phyloP scores from a whole-genome alignment of 2,797 vertebrate genomes.

The Tiaroga cobitis region DNA sequence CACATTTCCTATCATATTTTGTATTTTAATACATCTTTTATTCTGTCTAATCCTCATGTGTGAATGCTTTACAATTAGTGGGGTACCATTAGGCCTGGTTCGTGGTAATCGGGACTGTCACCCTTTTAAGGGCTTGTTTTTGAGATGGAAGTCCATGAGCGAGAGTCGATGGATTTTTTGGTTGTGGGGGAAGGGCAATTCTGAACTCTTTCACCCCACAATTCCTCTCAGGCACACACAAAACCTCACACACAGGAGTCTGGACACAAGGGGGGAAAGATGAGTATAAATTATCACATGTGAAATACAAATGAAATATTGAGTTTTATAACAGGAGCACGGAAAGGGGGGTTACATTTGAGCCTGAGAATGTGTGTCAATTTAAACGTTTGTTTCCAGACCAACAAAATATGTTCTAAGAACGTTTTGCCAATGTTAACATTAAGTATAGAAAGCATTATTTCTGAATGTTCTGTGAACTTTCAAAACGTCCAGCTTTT shows the following conservation, averaged over 20 bases:
- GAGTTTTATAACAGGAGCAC: background rate
- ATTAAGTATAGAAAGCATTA: background rate
- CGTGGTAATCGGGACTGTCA: background rate
- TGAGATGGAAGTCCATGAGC: constrained; percentile 47
- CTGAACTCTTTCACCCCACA: constrained; percentile 59
- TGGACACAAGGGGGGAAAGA: constrained; percentile 51
- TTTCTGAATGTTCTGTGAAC: background rate
- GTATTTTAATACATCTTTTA: background rate
- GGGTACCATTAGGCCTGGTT: background rate
- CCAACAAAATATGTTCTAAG: background rate
- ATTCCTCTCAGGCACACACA: constrained; percentile 60
- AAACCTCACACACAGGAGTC: constrained; percentile 56
- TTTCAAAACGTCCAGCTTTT: background rate
- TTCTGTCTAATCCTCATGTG: background rate
- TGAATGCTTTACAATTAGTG: background rate
- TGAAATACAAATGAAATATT: constrained; percentile 18
- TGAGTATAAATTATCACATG: constrained; percentile 53
- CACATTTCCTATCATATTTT: background rate
- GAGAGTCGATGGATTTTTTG: constrained; percentile 56
- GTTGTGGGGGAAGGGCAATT: constrained; percentile 53
- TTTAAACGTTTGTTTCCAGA: background rate
- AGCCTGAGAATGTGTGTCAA: background rate
- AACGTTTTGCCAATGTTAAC: background rate
- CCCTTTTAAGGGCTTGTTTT: constrained; percentile 46
- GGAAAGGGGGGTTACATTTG: background rate